These are phyloP conservation scores for Arnoldichthys spilopterus DNA, from an alignment of 2,797 vertebrate species.

Conservation along the genomic window DNA sequence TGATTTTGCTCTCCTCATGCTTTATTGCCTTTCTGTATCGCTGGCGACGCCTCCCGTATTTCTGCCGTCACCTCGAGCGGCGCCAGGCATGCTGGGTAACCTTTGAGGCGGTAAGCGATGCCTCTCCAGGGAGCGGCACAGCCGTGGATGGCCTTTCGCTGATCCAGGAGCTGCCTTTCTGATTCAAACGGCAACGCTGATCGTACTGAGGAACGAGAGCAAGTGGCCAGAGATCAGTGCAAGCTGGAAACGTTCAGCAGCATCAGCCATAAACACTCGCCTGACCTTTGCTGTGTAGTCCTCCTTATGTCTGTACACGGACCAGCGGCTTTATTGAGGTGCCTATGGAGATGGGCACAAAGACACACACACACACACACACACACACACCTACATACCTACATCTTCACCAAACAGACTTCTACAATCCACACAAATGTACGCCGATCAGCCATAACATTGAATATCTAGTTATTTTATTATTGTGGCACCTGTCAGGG, in stretches of 20 bases:
- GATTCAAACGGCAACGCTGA: neutral
- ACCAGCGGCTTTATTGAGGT: neutral
- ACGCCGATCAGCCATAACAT: too few relatives aligned
- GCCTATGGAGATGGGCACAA: neutral
- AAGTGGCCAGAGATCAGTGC: constrained; percentile 18
- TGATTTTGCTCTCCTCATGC: constrained; percentile 51
- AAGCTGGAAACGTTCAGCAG: neutral
- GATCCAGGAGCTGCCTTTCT: constrained; percentile 3
- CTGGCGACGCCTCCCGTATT: constrained; percentile 67
- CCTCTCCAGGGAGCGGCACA: constrained; percentile 54
- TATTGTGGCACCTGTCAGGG: too few relatives aligned
- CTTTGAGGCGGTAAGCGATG: constrained; percentile 67
- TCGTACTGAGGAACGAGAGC: neutral
- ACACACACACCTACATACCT: too few relatives aligned
- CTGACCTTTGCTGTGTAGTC: constrained; percentile 63
- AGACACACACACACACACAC: neutral
- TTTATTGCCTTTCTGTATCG: constrained; percentile 61
- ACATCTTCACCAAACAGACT: too few relatives aligned
- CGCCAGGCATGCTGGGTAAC: constrained; percentile 64
- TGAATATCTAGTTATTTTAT: too few relatives aligned
- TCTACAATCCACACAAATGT: too few relatives aligned
- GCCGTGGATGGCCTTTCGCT: constrained; percentile 13
- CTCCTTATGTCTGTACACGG: neutral
- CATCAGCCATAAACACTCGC: constrained; percentile 37
- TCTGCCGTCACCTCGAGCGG: constrained; percentile 63